Conservation (phyloP, 2,113 vertebrate genomes). For the Phasianus colchicus region DNA sequence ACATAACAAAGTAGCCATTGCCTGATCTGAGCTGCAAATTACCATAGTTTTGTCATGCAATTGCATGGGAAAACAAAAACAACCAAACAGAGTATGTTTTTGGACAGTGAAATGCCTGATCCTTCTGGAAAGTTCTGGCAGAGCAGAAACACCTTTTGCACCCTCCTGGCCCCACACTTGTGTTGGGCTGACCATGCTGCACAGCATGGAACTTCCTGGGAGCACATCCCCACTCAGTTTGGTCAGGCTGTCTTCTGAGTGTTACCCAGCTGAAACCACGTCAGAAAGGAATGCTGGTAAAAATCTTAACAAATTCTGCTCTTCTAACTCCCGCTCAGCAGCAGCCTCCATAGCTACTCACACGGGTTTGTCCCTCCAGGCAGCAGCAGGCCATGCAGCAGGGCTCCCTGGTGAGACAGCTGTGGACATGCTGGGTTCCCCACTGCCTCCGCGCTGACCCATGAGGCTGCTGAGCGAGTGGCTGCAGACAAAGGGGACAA, state of each 20-base stretch:
- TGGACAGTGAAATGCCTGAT: background rate
- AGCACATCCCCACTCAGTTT: background rate
- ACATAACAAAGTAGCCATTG: accelerated
- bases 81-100: background rate
- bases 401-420: background rate
- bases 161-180: too few species aligned
- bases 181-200: accelerated
- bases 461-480: background rate
- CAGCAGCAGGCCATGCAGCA: too few species aligned
- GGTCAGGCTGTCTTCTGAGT: background rate
- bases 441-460: background rate
- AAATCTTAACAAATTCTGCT: background rate
- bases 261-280: background rate
- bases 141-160: background rate
- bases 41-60: accelerated
- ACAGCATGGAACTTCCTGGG: accelerated
- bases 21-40: background rate
- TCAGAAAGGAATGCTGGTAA: background rate
- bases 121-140: background rate
- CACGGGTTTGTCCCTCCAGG: too few species aligned
- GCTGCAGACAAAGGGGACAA: background rate
- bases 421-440: accelerated
- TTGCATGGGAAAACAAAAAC: background rate
- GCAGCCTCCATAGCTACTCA: background rate
- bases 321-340: background rate